phyloP scores from a whole-genome alignment of 1,140 invertebrate genomes.

The Dinoponera quadriceps region DNA sequence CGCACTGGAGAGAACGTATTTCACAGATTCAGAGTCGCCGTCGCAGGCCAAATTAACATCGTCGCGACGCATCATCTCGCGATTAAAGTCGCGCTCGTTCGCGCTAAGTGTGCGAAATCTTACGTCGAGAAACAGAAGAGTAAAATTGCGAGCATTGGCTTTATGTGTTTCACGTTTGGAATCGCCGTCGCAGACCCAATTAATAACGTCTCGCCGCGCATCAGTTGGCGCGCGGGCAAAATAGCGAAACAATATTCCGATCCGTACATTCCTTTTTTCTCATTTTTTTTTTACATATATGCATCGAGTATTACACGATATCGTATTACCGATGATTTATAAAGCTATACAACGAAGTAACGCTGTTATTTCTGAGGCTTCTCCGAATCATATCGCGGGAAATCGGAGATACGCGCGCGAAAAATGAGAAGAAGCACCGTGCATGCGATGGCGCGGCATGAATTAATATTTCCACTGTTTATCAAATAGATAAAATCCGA shows the following conservation, averaged over 20 bases:
- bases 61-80: neutral
- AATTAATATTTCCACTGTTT: conserved; percentile 57
- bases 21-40: neutral
- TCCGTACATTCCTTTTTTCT: neutral
- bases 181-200: conserved; percentile 2
- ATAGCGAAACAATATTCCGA: conserved; percentile 24
- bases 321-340: conserved; percentile 44
- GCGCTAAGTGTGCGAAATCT: no score
- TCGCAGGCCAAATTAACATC: conserved; percentile 9
- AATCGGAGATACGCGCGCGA: conserved; percentile 43
- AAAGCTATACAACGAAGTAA: conserved; percentile 37
- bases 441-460: conserved; percentile 2
- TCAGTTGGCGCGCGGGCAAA: neutral
- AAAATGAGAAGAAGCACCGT: conserved; percentile 53
- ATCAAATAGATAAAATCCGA: conserved; percentile 46
- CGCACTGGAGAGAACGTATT: no score
- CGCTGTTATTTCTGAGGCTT: conserved; percentile 31
- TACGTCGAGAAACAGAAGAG: no score
- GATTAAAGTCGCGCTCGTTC: no score
- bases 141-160: no score
- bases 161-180: no score
- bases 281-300: neutral
- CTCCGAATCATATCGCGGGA: conserved; percentile 44
- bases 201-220: conserved; percentile 1
- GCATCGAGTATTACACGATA: conserved; percentile 31